Percentiles rank a stretch among this genome's conserved stretches.
phyloP scores from a whole-genome alignment of 2,888 invertebrate species.

The Acanthosepion esculentum region DNA sequence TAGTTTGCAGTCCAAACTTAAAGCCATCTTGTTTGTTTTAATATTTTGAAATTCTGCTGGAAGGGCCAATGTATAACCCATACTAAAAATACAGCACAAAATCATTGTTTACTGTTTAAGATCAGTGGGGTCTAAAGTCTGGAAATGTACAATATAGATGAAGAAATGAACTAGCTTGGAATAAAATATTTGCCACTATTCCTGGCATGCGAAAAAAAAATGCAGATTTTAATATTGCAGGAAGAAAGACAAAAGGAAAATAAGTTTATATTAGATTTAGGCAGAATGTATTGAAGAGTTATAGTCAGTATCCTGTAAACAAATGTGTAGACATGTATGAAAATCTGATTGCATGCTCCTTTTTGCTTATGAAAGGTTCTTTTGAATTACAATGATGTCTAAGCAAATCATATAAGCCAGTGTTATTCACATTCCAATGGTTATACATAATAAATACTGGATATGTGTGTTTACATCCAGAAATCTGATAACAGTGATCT shows the following conservation, averaged over 20 bases:
- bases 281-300: background rate
- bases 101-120: background rate
- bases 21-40: too few species aligned
- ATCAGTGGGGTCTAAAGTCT: background rate
- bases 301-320: background rate
- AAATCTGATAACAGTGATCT: background rate
- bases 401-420: background rate
- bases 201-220: background rate
- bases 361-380: background rate
- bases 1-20: background rate
- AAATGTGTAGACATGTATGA: background rate
- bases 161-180: background rate
- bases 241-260: background rate
- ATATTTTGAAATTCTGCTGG: background rate
- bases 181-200: background rate
- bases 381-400: background rate
- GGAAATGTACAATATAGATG: too few species aligned
- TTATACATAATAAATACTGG: background rate
- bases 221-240: background rate
- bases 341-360: background rate
- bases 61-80: background rate
- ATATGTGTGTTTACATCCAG: background rate
- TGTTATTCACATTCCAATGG: background rate
- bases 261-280: background rate
- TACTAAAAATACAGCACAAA: too few species aligned